phyloP scores from a whole-genome alignment of 2,113 vertebrate species.

The Carassius carassius region DNA sequence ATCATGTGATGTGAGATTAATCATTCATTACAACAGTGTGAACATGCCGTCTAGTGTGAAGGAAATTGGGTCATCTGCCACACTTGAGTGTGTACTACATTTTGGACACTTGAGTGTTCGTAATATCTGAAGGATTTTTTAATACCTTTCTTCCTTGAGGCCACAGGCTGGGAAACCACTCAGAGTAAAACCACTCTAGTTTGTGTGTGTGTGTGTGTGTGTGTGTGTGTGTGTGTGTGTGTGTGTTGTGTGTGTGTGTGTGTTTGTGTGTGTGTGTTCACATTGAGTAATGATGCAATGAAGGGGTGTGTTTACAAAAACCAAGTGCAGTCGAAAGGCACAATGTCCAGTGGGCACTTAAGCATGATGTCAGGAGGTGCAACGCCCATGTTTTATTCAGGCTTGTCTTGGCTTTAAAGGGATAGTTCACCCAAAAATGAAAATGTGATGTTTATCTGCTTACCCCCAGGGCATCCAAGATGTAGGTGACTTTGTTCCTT shows the following conservation, averaged over 20 bases:
- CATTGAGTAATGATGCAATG: conserved; percentile 12
- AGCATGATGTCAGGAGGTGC: not conserved
- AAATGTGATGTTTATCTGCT: no score
- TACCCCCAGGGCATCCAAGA: no score
- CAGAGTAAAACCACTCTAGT: not conserved
- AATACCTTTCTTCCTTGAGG: conserved; percentile 62
- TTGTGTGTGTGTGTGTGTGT: no score
- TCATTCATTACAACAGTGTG: conserved; percentile 72
- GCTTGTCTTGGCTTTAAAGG: not conserved
- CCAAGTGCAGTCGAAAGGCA: not conserved
- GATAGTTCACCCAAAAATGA: no score
- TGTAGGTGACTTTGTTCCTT: no score
- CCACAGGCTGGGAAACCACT: conserved; percentile 44
- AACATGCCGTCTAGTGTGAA: conserved; percentile 66
- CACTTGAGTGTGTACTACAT: conserved; percentile 61
- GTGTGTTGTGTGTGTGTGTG: not conserved
- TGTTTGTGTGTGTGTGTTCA: not conserved
- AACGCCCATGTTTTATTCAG: conserved; percentile 1
- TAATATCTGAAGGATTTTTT: conserved; percentile 40
- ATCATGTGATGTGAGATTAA: conserved; percentile 73
- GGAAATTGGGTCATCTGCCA: conserved; percentile 75
- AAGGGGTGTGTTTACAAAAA: conserved; percentile 6
- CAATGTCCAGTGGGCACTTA: not conserved
- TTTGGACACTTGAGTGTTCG: conserved; percentile 46
- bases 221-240: conserved; percentile 15